Conservation (phyloP, 2,113 vertebrate genomes). For the Rafetus swinhoei region DNA sequence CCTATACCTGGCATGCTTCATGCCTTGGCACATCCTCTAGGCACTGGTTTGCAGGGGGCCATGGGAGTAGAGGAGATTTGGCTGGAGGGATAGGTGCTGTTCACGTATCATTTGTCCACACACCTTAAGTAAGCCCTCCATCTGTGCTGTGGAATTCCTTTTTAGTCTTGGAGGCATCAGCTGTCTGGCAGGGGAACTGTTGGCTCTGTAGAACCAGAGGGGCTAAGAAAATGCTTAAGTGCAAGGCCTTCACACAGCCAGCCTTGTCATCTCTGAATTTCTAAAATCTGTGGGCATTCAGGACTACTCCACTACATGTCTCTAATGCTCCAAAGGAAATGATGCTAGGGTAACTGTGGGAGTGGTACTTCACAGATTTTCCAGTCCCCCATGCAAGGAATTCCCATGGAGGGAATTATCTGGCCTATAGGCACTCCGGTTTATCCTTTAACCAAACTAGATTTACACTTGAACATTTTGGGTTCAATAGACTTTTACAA, state of each 20-base stretch:
- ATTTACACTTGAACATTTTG: neutral
- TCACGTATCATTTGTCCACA: neutral
- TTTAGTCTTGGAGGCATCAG: neutral
- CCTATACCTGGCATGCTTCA: neutral
- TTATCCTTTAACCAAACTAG: accelerated
- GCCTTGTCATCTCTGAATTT: neutral
- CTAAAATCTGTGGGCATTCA: neutral
- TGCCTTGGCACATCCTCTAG: neutral
- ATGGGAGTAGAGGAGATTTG: neutral
- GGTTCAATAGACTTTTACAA: neutral
- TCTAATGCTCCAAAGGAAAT: neutral
- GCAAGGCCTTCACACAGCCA: neutral
- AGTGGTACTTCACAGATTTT: neutral
- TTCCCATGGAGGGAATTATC: neutral
- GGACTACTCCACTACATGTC: neutral
- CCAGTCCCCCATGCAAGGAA: neutral
- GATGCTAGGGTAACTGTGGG: neutral
- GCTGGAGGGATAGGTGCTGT: neutral
- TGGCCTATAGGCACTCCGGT: neutral
- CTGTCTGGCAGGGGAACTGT: neutral
- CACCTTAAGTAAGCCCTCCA: neutral
- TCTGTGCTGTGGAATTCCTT: neutral
- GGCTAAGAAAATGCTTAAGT: neutral
- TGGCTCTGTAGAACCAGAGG: neutral
- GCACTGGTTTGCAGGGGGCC: neutral